Evolutionary conservation across 2,113 vertebrate genomes (phyloP).

Genomic region (Poeciliopsis occidentalis): DNA sequence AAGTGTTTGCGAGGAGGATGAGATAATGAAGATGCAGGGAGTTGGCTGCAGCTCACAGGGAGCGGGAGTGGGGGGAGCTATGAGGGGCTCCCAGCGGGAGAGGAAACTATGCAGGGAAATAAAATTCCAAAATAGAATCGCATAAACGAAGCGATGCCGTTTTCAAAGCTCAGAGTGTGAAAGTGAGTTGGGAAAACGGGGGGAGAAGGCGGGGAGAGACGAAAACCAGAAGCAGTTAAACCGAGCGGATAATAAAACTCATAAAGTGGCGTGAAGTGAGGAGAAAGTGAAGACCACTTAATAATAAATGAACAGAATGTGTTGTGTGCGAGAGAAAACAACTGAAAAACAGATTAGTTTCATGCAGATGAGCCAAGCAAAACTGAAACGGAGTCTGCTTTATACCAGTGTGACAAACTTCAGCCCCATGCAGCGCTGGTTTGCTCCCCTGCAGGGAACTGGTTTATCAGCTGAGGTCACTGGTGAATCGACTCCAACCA

Average conservation of each 20-base stretch:
- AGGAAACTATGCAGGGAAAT: slow-evolving; percentile 10
- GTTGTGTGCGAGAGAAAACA: slow-evolving; percentile 39
- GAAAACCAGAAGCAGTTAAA: not conserved
- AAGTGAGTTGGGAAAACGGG: not conserved
- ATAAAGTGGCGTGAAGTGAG: too few species aligned
- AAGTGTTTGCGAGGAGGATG: slow-evolving; percentile 41
- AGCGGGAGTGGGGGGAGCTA: not conserved
- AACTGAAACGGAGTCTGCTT: too few species aligned
- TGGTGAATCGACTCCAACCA: too few species aligned
- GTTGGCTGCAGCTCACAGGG: slow-evolving; percentile 30
- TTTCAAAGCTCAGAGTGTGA: not conserved
- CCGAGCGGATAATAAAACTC: not conserved
- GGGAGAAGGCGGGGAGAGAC: not conserved
- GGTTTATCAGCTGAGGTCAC: too few species aligned
- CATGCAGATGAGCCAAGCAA: slow-evolving; percentile 4
- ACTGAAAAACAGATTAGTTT: slow-evolving; percentile 7
- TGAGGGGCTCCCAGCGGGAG: slow-evolving; percentile 24
- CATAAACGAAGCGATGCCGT: not conserved
- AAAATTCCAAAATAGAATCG: slow-evolving; percentile 10
- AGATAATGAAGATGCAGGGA: slow-evolving; percentile 36
- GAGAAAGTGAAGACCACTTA: too few species aligned
- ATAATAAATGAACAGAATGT: too few species aligned
- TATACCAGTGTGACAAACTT: slow-evolving; percentile 9
- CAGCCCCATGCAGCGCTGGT: slow-evolving; percentile 16
- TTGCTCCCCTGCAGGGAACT: slow-evolving; percentile 4